Evolutionary conservation across 2,113 vertebrate species (phyloP).

Genomic region (Rhegmatorhina hoffmannsi): DNA sequence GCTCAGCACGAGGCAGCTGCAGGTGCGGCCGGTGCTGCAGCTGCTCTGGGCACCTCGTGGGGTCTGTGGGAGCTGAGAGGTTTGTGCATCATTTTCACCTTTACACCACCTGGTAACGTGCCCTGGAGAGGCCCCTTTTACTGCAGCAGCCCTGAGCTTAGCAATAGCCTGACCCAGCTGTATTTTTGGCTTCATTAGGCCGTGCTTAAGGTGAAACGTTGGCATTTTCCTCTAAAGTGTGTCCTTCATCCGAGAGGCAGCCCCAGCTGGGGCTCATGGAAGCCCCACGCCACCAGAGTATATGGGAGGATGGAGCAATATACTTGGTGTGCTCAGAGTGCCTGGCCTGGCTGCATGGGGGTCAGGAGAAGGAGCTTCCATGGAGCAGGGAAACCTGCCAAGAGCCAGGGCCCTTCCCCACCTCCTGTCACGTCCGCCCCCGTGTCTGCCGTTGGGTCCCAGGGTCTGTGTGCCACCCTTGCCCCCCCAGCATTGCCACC

Average conservation of each 20-base stretch:
- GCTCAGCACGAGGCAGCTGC: not conserved
- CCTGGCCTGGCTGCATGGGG: slow-evolving; percentile 31
- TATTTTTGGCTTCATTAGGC: not conserved
- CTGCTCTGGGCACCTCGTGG: rapidly evolving
- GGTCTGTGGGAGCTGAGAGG: not conserved
- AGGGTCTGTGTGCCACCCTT: not conserved
- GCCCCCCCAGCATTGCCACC: not conserved
- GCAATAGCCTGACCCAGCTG: rapidly evolving
- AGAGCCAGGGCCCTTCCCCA: not conserved
- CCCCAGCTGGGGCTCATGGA: slow-evolving; percentile 12
- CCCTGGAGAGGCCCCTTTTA: not conserved
- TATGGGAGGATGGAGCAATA: not conserved
- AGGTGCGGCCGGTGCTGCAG: not conserved
- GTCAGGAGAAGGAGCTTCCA: slow-evolving; percentile 38
- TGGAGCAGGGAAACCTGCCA: slow-evolving; percentile 46
- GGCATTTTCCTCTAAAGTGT: not conserved
- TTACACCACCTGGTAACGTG: rapidly evolving
- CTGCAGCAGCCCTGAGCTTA: not conserved
- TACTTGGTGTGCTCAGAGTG: slow-evolving; percentile 7
- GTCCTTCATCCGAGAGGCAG: not conserved
- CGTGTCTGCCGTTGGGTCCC: not conserved
- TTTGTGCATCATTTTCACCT: not conserved
- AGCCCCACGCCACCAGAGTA: not conserved
- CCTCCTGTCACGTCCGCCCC: not conserved
- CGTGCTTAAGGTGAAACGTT: not conserved